phyloP scores from a whole-genome alignment of 2,888 invertebrate species.

The Petrolisthes manimaculis region DNA sequence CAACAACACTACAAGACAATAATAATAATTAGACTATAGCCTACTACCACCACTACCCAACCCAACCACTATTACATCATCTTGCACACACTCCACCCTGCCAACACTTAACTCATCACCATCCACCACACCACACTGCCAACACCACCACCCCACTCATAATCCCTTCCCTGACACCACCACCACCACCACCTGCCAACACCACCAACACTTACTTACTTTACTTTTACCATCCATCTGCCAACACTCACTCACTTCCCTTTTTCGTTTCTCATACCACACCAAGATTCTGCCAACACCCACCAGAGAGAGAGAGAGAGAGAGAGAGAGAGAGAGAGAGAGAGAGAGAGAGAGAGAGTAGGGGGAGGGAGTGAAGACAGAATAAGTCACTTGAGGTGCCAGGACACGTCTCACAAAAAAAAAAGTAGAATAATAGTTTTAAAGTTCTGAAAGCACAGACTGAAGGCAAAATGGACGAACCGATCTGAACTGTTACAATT shows the following conservation, averaged over 20 bases:
- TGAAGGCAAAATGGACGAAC: too few species aligned
- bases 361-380: not conserved
- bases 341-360: not conserved
- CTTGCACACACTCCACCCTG: not conserved
- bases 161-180: not conserved
- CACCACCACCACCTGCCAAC: not conserved
- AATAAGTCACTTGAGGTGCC: too few species aligned
- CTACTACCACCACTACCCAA: not conserved
- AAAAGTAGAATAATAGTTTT: too few species aligned
- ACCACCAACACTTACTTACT: not conserved
- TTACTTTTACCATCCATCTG: not conserved
- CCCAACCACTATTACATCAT: not conserved
- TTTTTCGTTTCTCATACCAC: not conserved
- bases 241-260: not conserved
- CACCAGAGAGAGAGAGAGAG: not conserved
- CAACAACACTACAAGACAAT: not conserved
- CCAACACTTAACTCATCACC: not conserved
- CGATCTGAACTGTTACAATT: too few species aligned
- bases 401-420: too few species aligned
- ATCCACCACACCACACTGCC: not conserved
- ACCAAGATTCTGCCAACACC: not conserved
- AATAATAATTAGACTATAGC: not conserved
- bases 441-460: too few species aligned
- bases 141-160: not conserved
- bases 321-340: too few species aligned